Conservation (phyloP, 2,113 vertebrate species). For the Falcunculus frontatus region DNA sequence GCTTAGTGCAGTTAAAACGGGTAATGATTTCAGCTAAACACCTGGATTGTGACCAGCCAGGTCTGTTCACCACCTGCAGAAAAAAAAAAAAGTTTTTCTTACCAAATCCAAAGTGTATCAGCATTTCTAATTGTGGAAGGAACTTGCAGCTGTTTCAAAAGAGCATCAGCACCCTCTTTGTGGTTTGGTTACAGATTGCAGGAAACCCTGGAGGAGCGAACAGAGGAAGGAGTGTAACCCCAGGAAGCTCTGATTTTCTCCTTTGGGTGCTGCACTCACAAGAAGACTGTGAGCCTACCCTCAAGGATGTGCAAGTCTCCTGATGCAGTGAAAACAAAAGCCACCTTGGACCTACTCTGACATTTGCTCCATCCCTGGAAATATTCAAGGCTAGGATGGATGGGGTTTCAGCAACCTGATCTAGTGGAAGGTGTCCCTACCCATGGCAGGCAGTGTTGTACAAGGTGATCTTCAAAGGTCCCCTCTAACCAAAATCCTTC, state of each 20-base stretch:
- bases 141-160: neutral
- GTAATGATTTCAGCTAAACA: neutral
- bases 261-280: neutral
- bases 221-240: neutral
- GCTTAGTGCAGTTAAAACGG: neutral
- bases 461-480: neutral
- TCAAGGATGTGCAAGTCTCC: neutral
- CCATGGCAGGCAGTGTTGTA: neutral
- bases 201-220: neutral
- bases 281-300: neutral
- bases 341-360: neutral
- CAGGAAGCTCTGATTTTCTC: neutral
- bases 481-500: neutral
- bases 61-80: neutral
- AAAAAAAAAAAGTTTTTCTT: neutral
- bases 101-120: neutral
- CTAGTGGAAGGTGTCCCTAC: neutral
- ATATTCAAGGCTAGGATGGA: neutral
- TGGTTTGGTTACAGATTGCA: neutral
- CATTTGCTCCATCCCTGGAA: neutral
- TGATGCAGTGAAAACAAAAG: neutral
- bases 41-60: neutral
- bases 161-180: neutral
- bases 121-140: neutral
- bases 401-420: neutral